A percentile compares a stretch with the other conserved stretches of the same genome.
Evolutionary conservation across 2,113 vertebrate species (phyloP).

Genomic region (Forbesichthys papilliferus): DNA sequence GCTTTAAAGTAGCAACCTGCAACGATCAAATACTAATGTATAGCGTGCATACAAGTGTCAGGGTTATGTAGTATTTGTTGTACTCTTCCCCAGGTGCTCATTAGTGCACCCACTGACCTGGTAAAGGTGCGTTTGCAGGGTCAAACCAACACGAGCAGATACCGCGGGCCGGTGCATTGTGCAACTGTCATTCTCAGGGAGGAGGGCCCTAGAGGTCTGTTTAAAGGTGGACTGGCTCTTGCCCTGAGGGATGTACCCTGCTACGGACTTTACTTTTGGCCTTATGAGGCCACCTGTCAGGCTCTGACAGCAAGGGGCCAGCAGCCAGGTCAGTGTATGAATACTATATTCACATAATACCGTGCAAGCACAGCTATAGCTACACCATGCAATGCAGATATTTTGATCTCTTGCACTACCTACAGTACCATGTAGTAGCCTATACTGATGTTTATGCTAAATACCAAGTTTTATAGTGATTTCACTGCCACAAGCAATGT

Average conservation of each 20-base stretch:
- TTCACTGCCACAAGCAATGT: no score
- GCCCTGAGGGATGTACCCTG: conserved; percentile 80
- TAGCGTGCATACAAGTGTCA: neutral
- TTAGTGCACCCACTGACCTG: conserved; percentile 80
- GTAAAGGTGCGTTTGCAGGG: conserved; percentile 86
- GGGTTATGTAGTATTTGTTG: neutral
- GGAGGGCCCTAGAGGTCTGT: conserved; percentile 78
- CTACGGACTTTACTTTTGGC: conserved; percentile 79
- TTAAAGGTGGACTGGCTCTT: conserved; percentile 76
- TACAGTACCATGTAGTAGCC: no score
- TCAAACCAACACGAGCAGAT: conserved; percentile 64
- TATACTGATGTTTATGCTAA: no score
- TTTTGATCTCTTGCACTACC: no score
- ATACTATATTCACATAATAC: neutral
- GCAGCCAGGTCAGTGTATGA: conserved; percentile 70
- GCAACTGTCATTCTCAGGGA: conserved; percentile 67
- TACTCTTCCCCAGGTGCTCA: conserved; percentile 65
- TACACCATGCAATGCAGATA: no score
- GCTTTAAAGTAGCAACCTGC: no score
- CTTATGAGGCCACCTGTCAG: conserved; percentile 74
- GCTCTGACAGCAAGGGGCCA: conserved; percentile 61
- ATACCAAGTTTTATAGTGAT: no score
- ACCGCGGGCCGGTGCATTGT: conserved; percentile 78
- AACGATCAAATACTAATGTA: no score
- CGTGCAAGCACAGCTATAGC: neutral